phyloP scores from a whole-genome alignment of 2,113 vertebrate species.

The Lampris incognitus region DNA sequence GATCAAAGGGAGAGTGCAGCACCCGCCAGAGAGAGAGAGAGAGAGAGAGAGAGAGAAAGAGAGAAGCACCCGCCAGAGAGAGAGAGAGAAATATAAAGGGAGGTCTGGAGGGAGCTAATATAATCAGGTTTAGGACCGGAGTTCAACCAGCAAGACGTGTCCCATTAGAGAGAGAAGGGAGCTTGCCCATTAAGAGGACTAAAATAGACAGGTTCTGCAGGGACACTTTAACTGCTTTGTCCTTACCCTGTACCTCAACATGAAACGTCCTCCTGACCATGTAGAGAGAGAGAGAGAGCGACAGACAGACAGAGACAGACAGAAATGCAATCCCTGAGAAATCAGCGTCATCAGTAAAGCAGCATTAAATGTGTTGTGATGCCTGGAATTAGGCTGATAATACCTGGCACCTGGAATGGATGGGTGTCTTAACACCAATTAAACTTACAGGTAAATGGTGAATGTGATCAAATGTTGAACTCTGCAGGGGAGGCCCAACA shows the following conservation, averaged over 20 bases:
- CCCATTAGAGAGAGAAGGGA: slow-evolving; percentile 60
- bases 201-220: slow-evolving; percentile 64
- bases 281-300: neutral
- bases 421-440: slow-evolving; percentile 58
- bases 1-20: slow-evolving; percentile 12
- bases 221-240: slow-evolving; percentile 52
- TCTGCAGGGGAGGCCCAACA: slow-evolving; percentile 24
- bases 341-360: slow-evolving; percentile 59
- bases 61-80: neutral
- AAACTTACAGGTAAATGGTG: slow-evolving; percentile 41
- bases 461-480: slow-evolving; percentile 54
- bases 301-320: neutral
- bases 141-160: slow-evolving; percentile 58
- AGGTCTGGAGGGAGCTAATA: slow-evolving; percentile 36
- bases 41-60: no score
- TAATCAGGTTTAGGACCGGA: slow-evolving; percentile 62
- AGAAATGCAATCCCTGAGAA: slow-evolving; percentile 39
- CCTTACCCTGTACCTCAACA: slow-evolving; percentile 46
- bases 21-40: neutral
- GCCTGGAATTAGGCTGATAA: slow-evolving; percentile 48
- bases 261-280: slow-evolving; percentile 48
- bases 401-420: slow-evolving; percentile 68
- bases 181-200: slow-evolving; percentile 67
- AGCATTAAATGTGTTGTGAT: slow-evolving; percentile 22
- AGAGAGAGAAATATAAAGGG: slow-evolving; percentile 34